Conservation (phyloP, 2,888 invertebrate species). For the Acleris literana region DNA sequence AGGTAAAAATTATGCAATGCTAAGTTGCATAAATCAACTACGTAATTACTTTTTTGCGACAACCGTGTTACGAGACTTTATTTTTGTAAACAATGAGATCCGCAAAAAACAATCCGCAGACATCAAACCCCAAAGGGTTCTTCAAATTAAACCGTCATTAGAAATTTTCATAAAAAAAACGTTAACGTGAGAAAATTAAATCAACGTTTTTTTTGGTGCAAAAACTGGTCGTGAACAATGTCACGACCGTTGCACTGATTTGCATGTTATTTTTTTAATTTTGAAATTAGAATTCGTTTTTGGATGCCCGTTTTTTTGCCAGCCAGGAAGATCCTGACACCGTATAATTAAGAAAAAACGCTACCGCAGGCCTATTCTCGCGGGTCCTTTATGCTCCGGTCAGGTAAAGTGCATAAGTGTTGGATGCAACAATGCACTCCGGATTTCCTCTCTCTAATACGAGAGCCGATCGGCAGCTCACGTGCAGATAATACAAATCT, state of each 20-base stretch:
- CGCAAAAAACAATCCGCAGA: constrained; percentile 58
- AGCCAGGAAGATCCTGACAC: constrained; percentile 55
- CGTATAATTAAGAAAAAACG: constrained; percentile 73
- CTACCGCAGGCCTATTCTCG: constrained; percentile 58
- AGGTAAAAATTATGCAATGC: constrained; percentile 55
- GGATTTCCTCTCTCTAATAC: constrained; percentile 83
- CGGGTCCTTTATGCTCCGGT: constrained; percentile 70
- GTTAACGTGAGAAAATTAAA: constrained; percentile 83
- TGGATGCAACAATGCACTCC: constrained; percentile 75
- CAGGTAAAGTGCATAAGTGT: constrained; percentile 79
- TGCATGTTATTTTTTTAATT: constrained; percentile 62
- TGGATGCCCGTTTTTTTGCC: constrained; percentile 47
- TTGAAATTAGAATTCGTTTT: constrained; percentile 49
- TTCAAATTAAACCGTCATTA: constrained; percentile 83
- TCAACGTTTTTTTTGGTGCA: constrained; percentile 55
- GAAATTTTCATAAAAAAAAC: constrained; percentile 67
- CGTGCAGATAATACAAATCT: constrained; percentile 78
- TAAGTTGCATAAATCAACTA: constrained; percentile 74
- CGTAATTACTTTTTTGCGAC: constrained; percentile 80
- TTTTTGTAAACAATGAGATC: constrained; percentile 74
- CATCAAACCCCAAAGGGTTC: constrained; percentile 83
- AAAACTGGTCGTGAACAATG: constrained; percentile 57
- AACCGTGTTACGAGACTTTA: constrained; percentile 80
- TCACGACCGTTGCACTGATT: constrained; percentile 74
- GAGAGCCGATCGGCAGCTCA: constrained; percentile 76